Conservation (phyloP, 2,113 vertebrate species). For the Oncorhynchus mykiss region DNA sequence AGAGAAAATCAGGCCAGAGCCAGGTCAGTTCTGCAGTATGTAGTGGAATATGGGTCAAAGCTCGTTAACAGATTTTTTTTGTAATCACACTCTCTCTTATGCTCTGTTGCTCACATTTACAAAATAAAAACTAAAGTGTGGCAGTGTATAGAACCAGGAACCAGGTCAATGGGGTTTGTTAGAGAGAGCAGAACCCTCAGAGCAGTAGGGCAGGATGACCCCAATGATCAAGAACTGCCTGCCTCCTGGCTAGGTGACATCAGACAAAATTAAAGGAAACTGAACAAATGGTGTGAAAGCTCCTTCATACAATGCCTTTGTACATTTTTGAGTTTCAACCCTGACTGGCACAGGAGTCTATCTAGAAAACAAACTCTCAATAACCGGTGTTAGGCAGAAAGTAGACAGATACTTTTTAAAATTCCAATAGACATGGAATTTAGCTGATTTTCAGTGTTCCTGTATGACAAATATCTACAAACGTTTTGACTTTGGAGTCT, state of each 20-base stretch:
- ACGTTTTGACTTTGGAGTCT: background rate
- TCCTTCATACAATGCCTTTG: too few species aligned
- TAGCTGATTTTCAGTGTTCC: background rate
- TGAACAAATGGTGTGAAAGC: too few species aligned
- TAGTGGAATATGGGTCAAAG: slow-evolving; percentile 64
- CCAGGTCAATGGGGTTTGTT: slow-evolving; percentile 24
- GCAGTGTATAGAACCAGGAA: slow-evolving; percentile 59
- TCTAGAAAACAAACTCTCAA: background rate
- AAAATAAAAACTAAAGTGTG: slow-evolving; percentile 61
- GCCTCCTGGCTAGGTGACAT: background rate
- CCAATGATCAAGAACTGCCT: background rate
- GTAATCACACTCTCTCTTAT: slow-evolving; percentile 21
- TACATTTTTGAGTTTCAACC: too few species aligned
- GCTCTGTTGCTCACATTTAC: slow-evolving; percentile 27
- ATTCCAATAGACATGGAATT: background rate
- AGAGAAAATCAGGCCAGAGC: slow-evolving; percentile 6
- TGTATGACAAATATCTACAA: too few species aligned
- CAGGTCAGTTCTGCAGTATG: slow-evolving; percentile 28
- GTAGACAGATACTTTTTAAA: background rate
- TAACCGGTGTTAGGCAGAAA: background rate
- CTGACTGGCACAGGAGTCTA: background rate
- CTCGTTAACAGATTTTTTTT: slow-evolving; percentile 59
- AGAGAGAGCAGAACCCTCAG: slow-evolving; percentile 26
- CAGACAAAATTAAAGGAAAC: background rate
- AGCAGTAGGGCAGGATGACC: background rate